Evolutionary conservation across 2,797 vertebrate species (phyloP).

Genomic region (Philypnodon macrostomus): DNA sequence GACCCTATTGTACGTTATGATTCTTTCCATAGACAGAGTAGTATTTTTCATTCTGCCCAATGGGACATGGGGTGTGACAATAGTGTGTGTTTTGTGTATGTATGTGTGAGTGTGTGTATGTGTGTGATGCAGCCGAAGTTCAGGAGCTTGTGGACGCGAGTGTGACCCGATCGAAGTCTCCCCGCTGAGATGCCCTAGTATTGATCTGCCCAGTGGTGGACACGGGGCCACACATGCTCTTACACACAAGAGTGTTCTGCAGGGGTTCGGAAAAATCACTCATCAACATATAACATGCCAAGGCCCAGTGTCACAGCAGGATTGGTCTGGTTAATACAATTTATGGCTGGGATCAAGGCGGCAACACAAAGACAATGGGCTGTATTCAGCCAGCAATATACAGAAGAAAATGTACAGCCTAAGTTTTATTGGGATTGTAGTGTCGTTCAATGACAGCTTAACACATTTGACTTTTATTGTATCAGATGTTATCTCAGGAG

Average conservation of each 20-base stretch:
- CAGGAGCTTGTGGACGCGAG: slow-evolving; percentile 37
- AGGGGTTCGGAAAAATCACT: slow-evolving; percentile 47
- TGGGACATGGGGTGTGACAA: slow-evolving; percentile 30
- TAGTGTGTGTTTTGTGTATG: slow-evolving; percentile 21
- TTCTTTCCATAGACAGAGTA: slow-evolving; percentile 33
- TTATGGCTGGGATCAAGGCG: slow-evolving; percentile 28
- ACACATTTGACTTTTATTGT: no score
- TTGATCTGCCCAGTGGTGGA: slow-evolving; percentile 50
- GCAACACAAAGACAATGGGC: slow-evolving; percentile 5
- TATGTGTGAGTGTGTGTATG: slow-evolving; percentile 1
- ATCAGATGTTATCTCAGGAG: no score
- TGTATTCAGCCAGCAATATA: no score
- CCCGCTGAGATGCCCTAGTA: slow-evolving; percentile 58
- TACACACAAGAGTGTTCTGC: slow-evolving; percentile 13
- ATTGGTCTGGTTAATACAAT: slow-evolving; percentile 34
- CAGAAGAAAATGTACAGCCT: no score
- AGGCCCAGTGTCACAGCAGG: slow-evolving; percentile 11
- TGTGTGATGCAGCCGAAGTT: slow-evolving; percentile 12
- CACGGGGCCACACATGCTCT: slow-evolving; percentile 24
- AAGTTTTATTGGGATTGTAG: no score
- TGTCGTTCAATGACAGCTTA: no score
- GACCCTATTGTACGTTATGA: not conserved
- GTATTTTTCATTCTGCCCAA: slow-evolving; percentile 47
- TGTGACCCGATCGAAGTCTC: slow-evolving; percentile 60
- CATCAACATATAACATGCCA: slow-evolving; percentile 38